phyloP scores from a whole-genome alignment of 2,797 vertebrate genomes.

The Neopelma chrysocephalum region DNA sequence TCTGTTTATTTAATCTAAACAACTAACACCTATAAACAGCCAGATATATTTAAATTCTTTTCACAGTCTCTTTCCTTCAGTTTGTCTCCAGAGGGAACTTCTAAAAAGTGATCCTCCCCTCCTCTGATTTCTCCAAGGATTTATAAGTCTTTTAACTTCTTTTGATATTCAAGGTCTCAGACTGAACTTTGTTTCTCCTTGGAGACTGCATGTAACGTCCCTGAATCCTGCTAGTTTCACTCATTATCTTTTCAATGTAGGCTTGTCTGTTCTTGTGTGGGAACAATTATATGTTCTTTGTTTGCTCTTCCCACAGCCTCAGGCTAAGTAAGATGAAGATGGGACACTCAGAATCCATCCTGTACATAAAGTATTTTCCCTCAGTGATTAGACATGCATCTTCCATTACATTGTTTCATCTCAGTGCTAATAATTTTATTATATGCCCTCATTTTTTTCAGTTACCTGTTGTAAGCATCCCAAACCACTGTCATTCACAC shows the following conservation, averaged over 20 bases:
- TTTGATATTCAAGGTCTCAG: constrained; percentile 28
- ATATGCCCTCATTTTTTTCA: background rate
- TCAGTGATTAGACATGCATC: background rate
- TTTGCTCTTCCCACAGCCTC: constrained; percentile 28
- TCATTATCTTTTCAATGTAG: background rate
- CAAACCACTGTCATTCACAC: background rate
- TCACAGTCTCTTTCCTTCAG: background rate
- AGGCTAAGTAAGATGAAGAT: background rate
- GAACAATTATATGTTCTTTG: background rate
- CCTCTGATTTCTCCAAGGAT: background rate
- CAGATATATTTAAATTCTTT: background rate
- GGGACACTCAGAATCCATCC: background rate
- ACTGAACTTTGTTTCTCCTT: constrained; percentile 26
- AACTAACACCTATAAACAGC: background rate
- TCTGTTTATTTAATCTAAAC: background rate
- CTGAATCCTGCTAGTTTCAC: background rate
- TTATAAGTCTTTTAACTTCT: background rate
- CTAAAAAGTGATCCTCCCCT: background rate
- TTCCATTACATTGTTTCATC: background rate
- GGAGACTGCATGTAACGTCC: background rate
- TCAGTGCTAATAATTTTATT: background rate
- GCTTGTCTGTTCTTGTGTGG: background rate
- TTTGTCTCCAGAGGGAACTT: background rate
- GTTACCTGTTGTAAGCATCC: background rate
- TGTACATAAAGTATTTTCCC: background rate